Evolutionary conservation across 30 jellyfish, hydroid and myxozoan species (phyloP).

Genomic region (Cassiopea xamachana): DNA sequence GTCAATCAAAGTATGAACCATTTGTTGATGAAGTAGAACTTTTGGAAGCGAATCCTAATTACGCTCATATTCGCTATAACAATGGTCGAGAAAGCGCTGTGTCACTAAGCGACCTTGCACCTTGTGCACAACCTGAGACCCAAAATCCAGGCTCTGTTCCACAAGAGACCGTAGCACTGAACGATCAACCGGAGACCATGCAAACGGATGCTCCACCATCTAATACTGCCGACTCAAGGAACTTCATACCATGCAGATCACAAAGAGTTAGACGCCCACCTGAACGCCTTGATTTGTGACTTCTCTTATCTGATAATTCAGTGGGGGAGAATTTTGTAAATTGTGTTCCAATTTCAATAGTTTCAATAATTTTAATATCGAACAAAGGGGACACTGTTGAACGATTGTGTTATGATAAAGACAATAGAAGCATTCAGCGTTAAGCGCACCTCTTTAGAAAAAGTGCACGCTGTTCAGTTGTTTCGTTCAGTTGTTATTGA

Average conservation of each 20-base stretch:
- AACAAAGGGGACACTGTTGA: too few species aligned
- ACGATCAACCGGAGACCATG: neutral
- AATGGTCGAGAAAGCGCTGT: neutral
- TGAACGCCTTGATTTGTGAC: neutral
- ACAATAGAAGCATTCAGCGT: too few species aligned
- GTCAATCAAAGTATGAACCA: slow-evolving; percentile 46
- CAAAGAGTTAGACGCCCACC: neutral
- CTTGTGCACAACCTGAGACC: neutral
- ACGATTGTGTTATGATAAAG: too few species aligned
- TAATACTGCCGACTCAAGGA: neutral
- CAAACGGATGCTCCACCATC: neutral
- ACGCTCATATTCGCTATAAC: neutral
- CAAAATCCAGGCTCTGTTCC: neutral
- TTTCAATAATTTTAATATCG: too few species aligned
- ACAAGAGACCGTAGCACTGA: neutral
- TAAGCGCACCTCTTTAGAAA: too few species aligned
- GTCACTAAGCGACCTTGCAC: neutral
- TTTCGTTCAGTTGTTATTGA: too few species aligned
- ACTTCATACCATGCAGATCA: neutral
- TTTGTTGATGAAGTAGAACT: slow-evolving; percentile 17
- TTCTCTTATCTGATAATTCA: neutral
- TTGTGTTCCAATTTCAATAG: too few species aligned
- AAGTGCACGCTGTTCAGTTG: too few species aligned
- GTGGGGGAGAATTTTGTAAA: neutral
- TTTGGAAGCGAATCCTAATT: neutral